Conservation (phyloP, 2,797 vertebrate genomes). For the Cyclopterus lumpus region DNA sequence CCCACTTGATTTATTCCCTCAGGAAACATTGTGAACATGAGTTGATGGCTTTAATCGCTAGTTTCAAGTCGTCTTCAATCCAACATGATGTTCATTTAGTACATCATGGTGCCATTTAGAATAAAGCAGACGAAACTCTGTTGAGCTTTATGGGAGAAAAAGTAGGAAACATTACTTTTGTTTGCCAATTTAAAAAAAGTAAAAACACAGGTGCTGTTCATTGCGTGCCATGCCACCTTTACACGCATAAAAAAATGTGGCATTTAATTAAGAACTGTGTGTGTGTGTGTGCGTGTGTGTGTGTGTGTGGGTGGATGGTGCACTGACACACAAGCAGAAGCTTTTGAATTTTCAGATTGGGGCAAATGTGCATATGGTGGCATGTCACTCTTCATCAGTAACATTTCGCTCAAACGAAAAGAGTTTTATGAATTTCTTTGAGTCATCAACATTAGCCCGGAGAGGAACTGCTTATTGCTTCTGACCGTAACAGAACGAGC, state of each 20-base stretch:
- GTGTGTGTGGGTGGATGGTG: slow-evolving; percentile 19
- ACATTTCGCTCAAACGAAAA: slow-evolving; percentile 32
- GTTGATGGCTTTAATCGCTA: not conserved
- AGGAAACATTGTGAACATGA: not conserved
- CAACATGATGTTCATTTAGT: not conserved
- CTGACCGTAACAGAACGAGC: not conserved
- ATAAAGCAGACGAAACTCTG: not conserved
- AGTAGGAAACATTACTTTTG: not conserved
- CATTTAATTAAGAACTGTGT: slow-evolving; percentile 63
- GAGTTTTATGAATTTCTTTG: slow-evolving; percentile 1
- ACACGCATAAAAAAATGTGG: slow-evolving; percentile 50
- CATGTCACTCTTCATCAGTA: slow-evolving; percentile 43
- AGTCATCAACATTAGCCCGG: slow-evolving; percentile 24
- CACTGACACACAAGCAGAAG: slow-evolving; percentile 11
- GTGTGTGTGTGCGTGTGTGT: slow-evolving; percentile 25
- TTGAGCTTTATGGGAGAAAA: not conserved
- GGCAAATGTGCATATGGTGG: slow-evolving; percentile 20
- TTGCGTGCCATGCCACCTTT: slow-evolving; percentile 13
- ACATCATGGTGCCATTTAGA: not conserved
- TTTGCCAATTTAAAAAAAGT: slow-evolving; percentile 17
- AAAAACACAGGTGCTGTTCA: slow-evolving; percentile 24
- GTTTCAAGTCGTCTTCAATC: not conserved
- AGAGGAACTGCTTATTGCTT: not conserved
- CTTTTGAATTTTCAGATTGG: slow-evolving; percentile 29
- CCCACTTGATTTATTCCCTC: not conserved